Base-by-base conservation (phyloP, 2,888 invertebrate genomes). In the Cheilosia grossa region DNA sequence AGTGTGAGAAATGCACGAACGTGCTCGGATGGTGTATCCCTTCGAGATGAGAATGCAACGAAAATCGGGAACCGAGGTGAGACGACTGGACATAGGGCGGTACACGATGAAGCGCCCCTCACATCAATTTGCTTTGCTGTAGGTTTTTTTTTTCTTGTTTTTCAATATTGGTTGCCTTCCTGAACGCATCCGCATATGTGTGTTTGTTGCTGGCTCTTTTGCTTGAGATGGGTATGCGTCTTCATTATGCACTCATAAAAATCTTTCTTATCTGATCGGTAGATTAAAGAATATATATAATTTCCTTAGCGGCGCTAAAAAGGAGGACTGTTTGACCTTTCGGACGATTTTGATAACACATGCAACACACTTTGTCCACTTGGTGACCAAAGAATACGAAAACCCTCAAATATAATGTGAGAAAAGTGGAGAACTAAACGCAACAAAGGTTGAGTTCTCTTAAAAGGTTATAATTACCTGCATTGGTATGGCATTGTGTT, bases 171-270 rank as follows among this genome's bases (percentile, higher is more conserved):
- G 66, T 44, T 67, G 80, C 47, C 67, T 69, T 67, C 21, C 27
- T 44, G 63, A 10, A 19, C 64, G 67, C 30, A 54, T 51, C 13
- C 44, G 9, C 17, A 47, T 66, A n/a, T 66, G 40, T 37, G 15
- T 61, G 10, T 0, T n/a, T n/a, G 15, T 19, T 44, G 30, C 30
- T 30, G 30, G 30, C 51, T 24, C 19, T 40, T 33, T 27, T 30
- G 24, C 47, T 47, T 82, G 78, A 83, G 63, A 51, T 51, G 73
- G 73, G 75, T 66, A 56, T 56, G 81, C 37, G 79, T 82, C 82
- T 86, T 86, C 81, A 82, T 82, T 86, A 86, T 78, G 78, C 70
- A 66, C 74, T 86, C 82, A 66, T 79, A 86, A 82, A 86, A 86
- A 82, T 81, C 82, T 79, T 15, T 24, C 82, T 86, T 86, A 86